A percentile compares a stretch with the other conserved stretches of the same genome.
Evolutionary conservation across 2,797 vertebrate genomes (phyloP).

Genomic region (Ctenopoma multispine): DNA sequence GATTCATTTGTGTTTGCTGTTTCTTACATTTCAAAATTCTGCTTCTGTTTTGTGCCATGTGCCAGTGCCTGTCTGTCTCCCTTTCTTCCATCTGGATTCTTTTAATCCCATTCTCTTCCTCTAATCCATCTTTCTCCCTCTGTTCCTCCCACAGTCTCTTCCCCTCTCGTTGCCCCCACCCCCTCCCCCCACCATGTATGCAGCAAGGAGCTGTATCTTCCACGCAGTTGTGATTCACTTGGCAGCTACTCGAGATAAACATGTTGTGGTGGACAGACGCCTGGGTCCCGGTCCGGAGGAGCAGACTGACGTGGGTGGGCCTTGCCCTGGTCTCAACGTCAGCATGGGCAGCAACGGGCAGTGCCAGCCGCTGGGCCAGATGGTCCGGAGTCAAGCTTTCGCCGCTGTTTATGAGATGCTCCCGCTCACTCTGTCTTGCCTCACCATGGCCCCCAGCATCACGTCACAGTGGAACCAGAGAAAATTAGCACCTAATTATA

Average conservation of each 20-base stretch:
- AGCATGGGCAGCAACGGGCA: slow-evolving; percentile 46
- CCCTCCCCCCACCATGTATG: slow-evolving; percentile 31
- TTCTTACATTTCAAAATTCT: slow-evolving; percentile 36
- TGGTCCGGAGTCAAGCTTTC: slow-evolving; percentile 67
- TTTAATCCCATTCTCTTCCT: slow-evolving; percentile 76
- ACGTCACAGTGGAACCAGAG: slow-evolving; percentile 75
- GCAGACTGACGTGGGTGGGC: slow-evolving; percentile 76
- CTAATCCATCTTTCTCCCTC: slow-evolving; percentile 33
- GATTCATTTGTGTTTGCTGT: slow-evolving; percentile 34
- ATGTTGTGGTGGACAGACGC: slow-evolving; percentile 79
- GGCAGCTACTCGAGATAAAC: slow-evolving; percentile 73
- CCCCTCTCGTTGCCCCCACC: neutral
- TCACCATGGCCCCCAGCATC: slow-evolving; percentile 70
- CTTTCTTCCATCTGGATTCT: slow-evolving; percentile 72
- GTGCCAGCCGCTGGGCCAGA: slow-evolving; percentile 70
- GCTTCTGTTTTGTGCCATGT: slow-evolving; percentile 36
- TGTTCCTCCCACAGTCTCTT: neutral
- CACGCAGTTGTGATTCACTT: slow-evolving; percentile 64
- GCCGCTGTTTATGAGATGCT: slow-evolving; percentile 66
- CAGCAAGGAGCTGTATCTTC: slow-evolving; percentile 53
- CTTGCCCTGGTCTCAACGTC: slow-evolving; percentile 58
- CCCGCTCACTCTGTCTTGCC: slow-evolving; percentile 53
- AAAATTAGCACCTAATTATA: slow-evolving; percentile 84
- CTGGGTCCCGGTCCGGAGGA: slow-evolving; percentile 66
- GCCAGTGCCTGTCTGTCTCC: slow-evolving; percentile 47